Base-by-base conservation (phyloP, 2,113 vertebrate species). In the Colossoma macropomum region DNA sequence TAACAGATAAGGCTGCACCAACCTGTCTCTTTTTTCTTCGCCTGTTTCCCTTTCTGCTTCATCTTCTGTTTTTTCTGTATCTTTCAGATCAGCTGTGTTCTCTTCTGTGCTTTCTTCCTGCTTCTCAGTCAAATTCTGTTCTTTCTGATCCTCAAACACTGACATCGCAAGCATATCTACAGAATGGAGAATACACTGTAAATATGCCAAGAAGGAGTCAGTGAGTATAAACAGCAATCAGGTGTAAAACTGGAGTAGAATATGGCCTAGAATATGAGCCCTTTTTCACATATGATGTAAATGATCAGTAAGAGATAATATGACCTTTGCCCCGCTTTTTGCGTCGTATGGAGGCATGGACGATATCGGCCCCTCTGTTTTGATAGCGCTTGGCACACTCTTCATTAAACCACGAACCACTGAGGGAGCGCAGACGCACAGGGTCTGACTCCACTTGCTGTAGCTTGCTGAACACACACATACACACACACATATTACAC, bases 321-420 rank as follows among this genome's bases (percentile, higher is more conserved):
- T 79, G 80, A 98, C 97, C 97, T 90, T 89, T 95, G 69, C 86
- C 89, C 70, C 90, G 94, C 87, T 93, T 96, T 87, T 95, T 96
- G 86, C 92, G 92, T 81, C 96, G 96, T 85, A 98, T 96, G 68
- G 96, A 96, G 65, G 96, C 94, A 0, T 95, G 94, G 71, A 99
- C 94, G 0, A 99, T 94, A 85, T 97, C 95, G 0, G 93, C 91
- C 70, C 95, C 96, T 0, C 94, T 91, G 15, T 75, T 92, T n/a
- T 69, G 84, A 85, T 98, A 96, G 1, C 97, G 93, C 76, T 94
- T 96, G 86, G 93, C 90, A 0, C 94, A 90, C 54, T 93, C 93
- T 23, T 98, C 96, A 0, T 89, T 91, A 91, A 99, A 99, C 98
- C 98, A 99, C 4, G 95, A 93, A 0, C 98, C 98, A 0, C 96